Percentiles rank a stretch among this genome's conserved stretches.
These are phyloP conservation scores for Crenichthys baileyi DNA, from an alignment of 2,797 vertebrate species.

Conservation along the genomic window DNA sequence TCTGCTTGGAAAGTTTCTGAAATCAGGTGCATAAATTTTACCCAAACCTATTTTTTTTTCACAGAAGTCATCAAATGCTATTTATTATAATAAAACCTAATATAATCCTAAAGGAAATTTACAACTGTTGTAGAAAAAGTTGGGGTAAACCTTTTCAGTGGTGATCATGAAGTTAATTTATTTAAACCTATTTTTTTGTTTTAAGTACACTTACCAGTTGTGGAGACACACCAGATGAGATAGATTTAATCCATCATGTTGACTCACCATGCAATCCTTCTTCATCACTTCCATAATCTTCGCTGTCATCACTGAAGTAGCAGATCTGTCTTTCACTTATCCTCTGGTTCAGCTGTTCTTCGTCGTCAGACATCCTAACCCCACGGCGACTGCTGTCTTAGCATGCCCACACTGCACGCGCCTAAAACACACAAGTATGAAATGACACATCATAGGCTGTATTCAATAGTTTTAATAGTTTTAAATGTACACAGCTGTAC, in stretches of 20 bases:
- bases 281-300: slow-evolving; percentile 52
- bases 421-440: slow-evolving; percentile 30
- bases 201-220: neutral
- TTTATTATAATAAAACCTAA: too few species aligned
- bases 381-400: slow-evolving; percentile 54
- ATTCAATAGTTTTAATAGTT: too few species aligned
- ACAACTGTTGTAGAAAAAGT: neutral
- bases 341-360: slow-evolving; percentile 27
- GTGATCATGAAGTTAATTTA: neutral
- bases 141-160: neutral
- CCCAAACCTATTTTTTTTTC: neutral
- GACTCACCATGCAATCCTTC: slow-evolving; percentile 57
- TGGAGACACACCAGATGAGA: neutral
- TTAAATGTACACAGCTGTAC: too few species aligned
- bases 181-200: neutral
- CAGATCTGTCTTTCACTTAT: slow-evolving; percentile 21
- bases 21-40: neutral
- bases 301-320: slow-evolving; percentile 39
- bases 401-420: slow-evolving; percentile 45
- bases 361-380: slow-evolving; percentile 63
- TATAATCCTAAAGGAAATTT: neutral
- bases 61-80: too few species aligned
- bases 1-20: neutral
- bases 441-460: neutral
- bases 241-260: neutral